These are phyloP conservation scores for Guaruba guarouba DNA, from an alignment of 2,113 vertebrate species.

Conservation along the genomic window DNA sequence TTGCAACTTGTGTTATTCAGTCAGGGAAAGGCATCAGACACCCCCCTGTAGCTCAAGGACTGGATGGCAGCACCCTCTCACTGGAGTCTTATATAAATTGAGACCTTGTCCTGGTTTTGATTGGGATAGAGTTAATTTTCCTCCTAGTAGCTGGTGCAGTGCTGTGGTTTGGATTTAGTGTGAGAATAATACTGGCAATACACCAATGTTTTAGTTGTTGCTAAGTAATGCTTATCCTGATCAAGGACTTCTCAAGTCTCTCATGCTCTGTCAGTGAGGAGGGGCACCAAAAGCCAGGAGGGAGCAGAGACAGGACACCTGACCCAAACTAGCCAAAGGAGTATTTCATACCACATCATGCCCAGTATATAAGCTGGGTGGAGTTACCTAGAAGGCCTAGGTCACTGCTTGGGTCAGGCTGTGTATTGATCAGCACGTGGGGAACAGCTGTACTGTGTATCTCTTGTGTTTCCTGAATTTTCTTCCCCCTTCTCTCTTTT, in stretches of 20 bases:
- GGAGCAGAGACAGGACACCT: too few relatives aligned
- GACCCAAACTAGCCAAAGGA: too few relatives aligned
- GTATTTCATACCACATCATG: too few relatives aligned
- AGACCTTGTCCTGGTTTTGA: neutral
- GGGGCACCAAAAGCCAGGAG: too few relatives aligned
- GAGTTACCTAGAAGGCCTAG: neutral
- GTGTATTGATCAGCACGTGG: neutral
- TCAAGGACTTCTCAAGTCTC: neutral
- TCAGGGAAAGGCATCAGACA: neutral
- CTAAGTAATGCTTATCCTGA: neutral
- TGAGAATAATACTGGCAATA: neutral
- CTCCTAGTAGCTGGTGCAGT: neutral
- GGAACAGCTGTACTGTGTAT: neutral
- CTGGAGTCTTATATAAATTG: neutral
- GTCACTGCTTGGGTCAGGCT: neutral
- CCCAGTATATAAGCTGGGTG: too few relatives aligned
- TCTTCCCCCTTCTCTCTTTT: neutral
- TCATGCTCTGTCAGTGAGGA: neutral
- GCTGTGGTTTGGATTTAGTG: neutral
- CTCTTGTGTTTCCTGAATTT: neutral
- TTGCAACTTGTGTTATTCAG: neutral
- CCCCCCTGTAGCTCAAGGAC: neutral
- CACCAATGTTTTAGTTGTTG: neutral
- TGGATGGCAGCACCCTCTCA: neutral
- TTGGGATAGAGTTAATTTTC: neutral